These are phyloP conservation scores for Ictalurus punctatus DNA, from an alignment of 2,113 vertebrate genomes.

Conservation along the genomic window DNA sequence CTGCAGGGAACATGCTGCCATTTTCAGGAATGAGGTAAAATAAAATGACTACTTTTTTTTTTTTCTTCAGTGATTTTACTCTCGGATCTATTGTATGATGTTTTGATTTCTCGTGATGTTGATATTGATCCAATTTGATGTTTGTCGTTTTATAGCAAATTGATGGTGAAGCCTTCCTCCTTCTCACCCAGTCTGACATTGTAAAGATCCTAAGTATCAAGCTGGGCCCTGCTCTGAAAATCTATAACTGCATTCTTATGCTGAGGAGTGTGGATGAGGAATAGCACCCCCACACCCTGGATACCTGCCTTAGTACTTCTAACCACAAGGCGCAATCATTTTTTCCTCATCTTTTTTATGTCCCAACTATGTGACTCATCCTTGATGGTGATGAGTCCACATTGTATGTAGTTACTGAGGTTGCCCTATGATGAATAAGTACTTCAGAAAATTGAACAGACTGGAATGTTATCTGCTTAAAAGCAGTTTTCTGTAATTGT, in stretches of 20 bases:
- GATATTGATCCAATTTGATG: background rate
- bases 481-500: background rate
- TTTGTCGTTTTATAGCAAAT: conserved; percentile 77
- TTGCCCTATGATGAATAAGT: conserved; percentile 4
- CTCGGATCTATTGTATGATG: background rate
- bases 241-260: conserved; percentile 91
- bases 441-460: conserved; percentile 4
- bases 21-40: conserved; percentile 87
- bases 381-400: background rate
- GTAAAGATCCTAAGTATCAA: conserved; percentile 92
- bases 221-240: conserved; percentile 89
- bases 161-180: conserved; percentile 89
- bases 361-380: background rate
- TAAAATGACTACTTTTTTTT: background rate
- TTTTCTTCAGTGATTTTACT: background rate
- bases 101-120: background rate
- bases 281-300: conserved; percentile 37
- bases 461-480: conserved; percentile 15
- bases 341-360: background rate
- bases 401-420: conserved; percentile 10
- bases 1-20: conserved; percentile 83
- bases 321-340: background rate
- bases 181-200: conserved; percentile 88
- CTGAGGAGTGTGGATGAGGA: conserved; percentile 84
- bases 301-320: background rate